Conservation (phyloP, 2,113 vertebrate genomes). For the Stercorarius parasiticus region DNA sequence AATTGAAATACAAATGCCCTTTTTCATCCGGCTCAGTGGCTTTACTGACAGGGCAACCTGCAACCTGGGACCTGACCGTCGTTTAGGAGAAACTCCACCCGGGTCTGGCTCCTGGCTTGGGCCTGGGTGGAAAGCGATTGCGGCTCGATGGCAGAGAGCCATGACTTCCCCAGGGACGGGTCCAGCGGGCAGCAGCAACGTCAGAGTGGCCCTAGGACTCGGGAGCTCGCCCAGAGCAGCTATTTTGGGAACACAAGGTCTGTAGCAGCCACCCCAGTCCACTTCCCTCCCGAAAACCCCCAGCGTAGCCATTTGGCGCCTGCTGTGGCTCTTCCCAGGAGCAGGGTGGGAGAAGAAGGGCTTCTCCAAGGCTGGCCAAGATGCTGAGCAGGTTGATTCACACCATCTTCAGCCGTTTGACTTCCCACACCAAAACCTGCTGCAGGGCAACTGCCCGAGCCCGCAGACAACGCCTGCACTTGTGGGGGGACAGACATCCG, state of each 20-base stretch:
- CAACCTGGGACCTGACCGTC: neutral
- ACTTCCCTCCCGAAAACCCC: neutral
- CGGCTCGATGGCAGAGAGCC: neutral
- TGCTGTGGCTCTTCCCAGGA: neutral
- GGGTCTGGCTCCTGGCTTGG: neutral
- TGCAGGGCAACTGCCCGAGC: neutral
- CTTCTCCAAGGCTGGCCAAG: neutral
- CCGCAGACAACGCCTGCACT: accelerated
- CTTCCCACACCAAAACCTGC: neutral
- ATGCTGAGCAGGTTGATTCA: neutral
- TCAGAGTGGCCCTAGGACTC: neutral
- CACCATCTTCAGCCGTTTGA: neutral
- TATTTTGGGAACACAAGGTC: neutral
- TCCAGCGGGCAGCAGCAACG: neutral
- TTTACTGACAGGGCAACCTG: neutral
- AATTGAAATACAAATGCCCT: conserved; percentile 40
- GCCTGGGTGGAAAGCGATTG: neutral
- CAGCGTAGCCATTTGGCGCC: accelerated
- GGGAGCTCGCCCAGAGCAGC: neutral
- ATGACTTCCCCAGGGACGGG: accelerated
- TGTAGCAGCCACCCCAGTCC: neutral
- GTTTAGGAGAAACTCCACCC: neutral
- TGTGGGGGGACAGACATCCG: neutral
- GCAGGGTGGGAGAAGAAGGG: neutral
- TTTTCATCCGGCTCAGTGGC: neutral